phyloP scores from a whole-genome alignment of 2,888 invertebrate genomes.

The Phyto melanocephala region DNA sequence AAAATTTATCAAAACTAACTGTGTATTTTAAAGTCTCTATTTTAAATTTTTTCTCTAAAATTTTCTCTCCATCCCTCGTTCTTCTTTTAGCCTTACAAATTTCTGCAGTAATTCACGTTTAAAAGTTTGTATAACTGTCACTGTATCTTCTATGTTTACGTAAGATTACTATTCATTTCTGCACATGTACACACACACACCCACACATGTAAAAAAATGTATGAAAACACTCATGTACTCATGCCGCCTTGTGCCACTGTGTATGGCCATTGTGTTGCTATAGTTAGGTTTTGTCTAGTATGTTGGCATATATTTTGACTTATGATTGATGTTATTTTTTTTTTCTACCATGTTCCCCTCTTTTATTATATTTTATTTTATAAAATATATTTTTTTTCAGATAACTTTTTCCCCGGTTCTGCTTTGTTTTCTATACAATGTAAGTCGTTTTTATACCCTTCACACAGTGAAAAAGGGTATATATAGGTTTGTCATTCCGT shows the following conservation, averaged over 20 bases:
- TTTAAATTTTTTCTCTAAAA: too few relatives aligned
- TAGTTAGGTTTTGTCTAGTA: neutral
- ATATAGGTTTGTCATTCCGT: too few relatives aligned
- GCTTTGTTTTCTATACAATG: conserved; percentile 28
- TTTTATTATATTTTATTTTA: conserved; percentile 10
- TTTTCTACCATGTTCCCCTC: neutral
- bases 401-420: conserved; percentile 7
- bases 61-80: neutral
- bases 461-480: too few relatives aligned
- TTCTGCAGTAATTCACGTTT: too few relatives aligned
- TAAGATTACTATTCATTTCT: conserved; percentile 39
- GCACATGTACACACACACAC: neutral
- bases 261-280: conserved; percentile 11
- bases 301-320: conserved; percentile 61
- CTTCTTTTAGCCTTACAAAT: neutral
- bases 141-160: conserved; percentile 7
- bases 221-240: neutral
- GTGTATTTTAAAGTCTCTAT: too few relatives aligned
- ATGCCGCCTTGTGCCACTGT: too few relatives aligned
- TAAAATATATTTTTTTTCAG: neutral
- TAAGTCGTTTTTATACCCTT: too few relatives aligned
- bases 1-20: too few relatives aligned
- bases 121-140: neutral
- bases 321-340: conserved; percentile 58
- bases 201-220: neutral